Evolutionary conservation across 2,888 invertebrate species (phyloP).

Genomic region (Embidobia sp.): DNA sequence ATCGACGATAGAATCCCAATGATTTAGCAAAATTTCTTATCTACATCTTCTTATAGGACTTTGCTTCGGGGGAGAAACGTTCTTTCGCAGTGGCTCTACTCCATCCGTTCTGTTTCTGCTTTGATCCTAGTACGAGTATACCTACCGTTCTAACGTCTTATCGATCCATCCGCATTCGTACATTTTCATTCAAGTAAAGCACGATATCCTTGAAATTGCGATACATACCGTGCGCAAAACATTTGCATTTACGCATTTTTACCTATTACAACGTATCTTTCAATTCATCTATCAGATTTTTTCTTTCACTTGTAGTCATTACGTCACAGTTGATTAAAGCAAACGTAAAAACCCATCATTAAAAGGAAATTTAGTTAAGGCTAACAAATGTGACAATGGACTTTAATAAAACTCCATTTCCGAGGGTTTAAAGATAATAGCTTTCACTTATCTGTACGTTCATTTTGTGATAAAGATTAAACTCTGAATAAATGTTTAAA

Average conservation of each 20-base stretch:
- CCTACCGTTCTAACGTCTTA: conserved; percentile 55
- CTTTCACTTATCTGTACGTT: too few relatives aligned
- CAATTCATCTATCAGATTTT: conserved; percentile 14
- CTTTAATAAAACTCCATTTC: too few relatives aligned
- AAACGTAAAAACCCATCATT: neutral
- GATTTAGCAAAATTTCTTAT: conserved; percentile 65
- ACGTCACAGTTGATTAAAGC: too few relatives aligned
- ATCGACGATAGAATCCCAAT: conserved; percentile 62
- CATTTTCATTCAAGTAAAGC: conserved; percentile 63
- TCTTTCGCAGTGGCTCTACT: conserved; percentile 47
- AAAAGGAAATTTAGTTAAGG: too few relatives aligned
- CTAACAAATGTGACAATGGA: too few relatives aligned
- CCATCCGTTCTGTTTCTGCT: conserved; percentile 64
- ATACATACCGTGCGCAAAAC: conserved; percentile 38
- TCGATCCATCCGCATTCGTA: conserved; percentile 62
- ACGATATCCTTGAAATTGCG: conserved; percentile 54
- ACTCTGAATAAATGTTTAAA: too few relatives aligned
- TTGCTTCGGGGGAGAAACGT: conserved; percentile 54
- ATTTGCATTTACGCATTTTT: conserved; percentile 48
- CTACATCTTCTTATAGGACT: conserved; percentile 61
- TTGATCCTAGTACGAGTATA: conserved; percentile 58
- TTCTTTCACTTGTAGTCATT: conserved; percentile 13
- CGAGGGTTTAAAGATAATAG: too few relatives aligned
- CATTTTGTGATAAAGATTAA: too few relatives aligned
- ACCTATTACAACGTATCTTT: conserved; percentile 14